phyloP scores from a whole-genome alignment of 2,113 vertebrate genomes.

The Petroica traversi region DNA sequence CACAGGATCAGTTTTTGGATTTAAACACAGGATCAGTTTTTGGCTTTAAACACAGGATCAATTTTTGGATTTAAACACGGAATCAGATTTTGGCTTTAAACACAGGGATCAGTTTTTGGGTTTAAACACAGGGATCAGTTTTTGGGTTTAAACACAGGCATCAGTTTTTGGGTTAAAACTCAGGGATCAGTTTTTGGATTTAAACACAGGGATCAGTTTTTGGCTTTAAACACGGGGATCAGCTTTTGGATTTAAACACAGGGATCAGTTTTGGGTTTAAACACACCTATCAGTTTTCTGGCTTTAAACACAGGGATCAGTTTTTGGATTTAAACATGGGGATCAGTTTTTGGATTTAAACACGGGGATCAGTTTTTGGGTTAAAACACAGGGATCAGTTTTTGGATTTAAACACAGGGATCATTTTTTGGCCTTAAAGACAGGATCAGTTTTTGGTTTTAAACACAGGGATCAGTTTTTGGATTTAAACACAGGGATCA shows the following conservation, averaged over 20 bases:
- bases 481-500: neutral
- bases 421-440: neutral
- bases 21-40: neutral
- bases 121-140: neutral
- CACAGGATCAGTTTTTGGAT: neutral
- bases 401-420: neutral
- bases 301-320: neutral
- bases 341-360: neutral
- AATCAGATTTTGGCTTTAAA: neutral
- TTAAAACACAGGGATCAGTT: neutral
- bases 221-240: neutral
- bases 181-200: neutral
- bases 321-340: neutral
- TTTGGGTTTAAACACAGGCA: neutral
- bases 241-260: neutral
- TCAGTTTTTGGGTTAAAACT: neutral
- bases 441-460: rapidly evolving
- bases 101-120: neutral
- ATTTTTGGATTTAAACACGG: neutral
- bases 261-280: neutral
- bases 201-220: neutral
- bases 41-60: neutral
- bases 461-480: too few relatives aligned
- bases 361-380: too few relatives aligned
- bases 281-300: neutral